Evolutionary conservation across 2,888 invertebrate species (phyloP).

Genomic region (Hermaeophaga mercurialis): DNA sequence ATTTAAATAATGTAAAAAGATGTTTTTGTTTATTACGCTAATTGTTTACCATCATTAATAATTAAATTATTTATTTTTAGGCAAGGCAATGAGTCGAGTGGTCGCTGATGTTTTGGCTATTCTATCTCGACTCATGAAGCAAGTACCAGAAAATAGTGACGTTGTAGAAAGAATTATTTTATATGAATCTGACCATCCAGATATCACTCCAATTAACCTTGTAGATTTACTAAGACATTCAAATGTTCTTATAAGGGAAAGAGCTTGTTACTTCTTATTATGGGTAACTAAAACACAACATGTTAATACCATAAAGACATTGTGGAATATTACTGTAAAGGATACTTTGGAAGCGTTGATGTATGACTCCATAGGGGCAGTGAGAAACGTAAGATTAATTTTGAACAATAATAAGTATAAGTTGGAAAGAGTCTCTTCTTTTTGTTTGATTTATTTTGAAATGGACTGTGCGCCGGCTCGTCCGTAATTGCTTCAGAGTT

Average conservation of each 20-base stretch:
- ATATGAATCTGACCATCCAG: slow-evolving; percentile 51
- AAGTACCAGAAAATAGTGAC: slow-evolving; percentile 76
- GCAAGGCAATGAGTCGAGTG: slow-evolving; percentile 64
- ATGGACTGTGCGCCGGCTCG: no score
- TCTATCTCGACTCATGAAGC: slow-evolving; percentile 73
- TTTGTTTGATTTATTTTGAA: no score
- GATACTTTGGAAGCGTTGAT: slow-evolving; percentile 67
- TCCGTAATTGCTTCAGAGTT: no score
- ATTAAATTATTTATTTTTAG: slow-evolving; percentile 56
- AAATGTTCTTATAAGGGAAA: slow-evolving; percentile 62
- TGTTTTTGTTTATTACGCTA: no score
- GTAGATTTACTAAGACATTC: slow-evolving; percentile 64
- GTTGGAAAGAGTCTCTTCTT: neutral
- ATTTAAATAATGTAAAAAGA: no score
- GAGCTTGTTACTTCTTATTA: slow-evolving; percentile 74
- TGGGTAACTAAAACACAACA: slow-evolving; percentile 69
- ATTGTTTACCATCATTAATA: no score
- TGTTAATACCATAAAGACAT: slow-evolving; percentile 66
- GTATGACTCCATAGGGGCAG: slow-evolving; percentile 66
- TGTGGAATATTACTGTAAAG: slow-evolving; percentile 67
- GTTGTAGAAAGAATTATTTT: slow-evolving; percentile 75
- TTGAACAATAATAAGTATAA: neutral
- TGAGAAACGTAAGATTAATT: slow-evolving; percentile 61
- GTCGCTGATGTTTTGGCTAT: slow-evolving; percentile 74
- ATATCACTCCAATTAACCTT: slow-evolving; percentile 59